A percentile compares a stretch with the other conserved stretches of the same genome.
These are phyloP conservation scores for Xanthorhoe designata DNA, from an alignment of 2,888 invertebrate species.

Conservation along the genomic window DNA sequence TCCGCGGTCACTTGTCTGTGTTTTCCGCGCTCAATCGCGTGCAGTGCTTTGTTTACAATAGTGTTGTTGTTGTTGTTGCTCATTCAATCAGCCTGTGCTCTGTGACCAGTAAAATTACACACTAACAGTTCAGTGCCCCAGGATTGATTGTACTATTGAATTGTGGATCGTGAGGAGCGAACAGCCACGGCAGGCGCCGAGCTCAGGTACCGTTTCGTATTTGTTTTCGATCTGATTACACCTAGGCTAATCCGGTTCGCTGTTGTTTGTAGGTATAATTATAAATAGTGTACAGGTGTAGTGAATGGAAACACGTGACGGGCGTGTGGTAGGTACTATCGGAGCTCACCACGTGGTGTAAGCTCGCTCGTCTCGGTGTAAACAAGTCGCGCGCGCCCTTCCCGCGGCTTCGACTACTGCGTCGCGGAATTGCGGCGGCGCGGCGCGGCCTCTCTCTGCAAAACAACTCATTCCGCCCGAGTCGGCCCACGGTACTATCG, in stretches of 20 bases:
- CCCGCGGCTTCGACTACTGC: constrained; percentile 44
- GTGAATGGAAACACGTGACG: constrained; percentile 74
- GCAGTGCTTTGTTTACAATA: constrained; percentile 68
- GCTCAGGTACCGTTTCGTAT: constrained; percentile 78
- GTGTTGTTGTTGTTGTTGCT: constrained; percentile 76
- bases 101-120: constrained; percentile 60
- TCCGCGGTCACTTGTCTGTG: constrained; percentile 62
- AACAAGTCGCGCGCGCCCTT: constrained; percentile 65
- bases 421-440: constrained; percentile 24
- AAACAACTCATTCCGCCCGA: constrained; percentile 13
- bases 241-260: constrained; percentile 59
- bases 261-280: constrained; percentile 47
- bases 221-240: constrained; percentile 75
- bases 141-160: constrained; percentile 54
- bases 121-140: constrained; percentile 38
- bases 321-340: constrained; percentile 55
- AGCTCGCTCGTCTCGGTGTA: constrained; percentile 64
- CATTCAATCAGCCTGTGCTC: constrained; percentile 65
- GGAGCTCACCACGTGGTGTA: constrained; percentile 77
- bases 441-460: constrained; percentile 6
- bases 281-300: constrained; percentile 54
- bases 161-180: constrained; percentile 66
- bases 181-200: constrained; percentile 78
- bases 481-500: background rate
- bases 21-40: constrained; percentile 66